phyloP scores from a whole-genome alignment of 1,140 invertebrate species.

The Drosophila subpulchrella region DNA sequence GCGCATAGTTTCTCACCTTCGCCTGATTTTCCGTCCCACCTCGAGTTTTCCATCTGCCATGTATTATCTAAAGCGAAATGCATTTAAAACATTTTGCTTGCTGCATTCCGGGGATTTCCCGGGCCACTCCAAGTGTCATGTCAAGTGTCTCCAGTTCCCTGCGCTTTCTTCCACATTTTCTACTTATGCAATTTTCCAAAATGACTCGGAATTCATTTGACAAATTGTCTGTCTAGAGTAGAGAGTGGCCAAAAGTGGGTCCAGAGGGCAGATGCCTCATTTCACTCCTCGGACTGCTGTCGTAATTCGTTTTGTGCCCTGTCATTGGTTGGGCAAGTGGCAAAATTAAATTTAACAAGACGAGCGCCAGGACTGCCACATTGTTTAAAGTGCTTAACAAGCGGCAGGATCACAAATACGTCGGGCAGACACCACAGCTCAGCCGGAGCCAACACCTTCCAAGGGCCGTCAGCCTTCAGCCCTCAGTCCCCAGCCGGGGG shows the following conservation, averaged over 20 bases:
- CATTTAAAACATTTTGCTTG: constrained; percentile 61
- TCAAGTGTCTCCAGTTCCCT: constrained; percentile 42
- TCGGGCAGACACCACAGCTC: constrained; percentile 9
- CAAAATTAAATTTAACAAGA: constrained; percentile 81
- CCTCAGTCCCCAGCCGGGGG: neutral
- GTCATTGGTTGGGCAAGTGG: constrained; percentile 80
- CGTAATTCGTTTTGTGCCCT: constrained; percentile 60
- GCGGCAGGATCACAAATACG: constrained; percentile 17
- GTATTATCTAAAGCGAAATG: constrained; percentile 62
- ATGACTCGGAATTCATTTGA: constrained; percentile 80
- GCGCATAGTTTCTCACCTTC: constrained; percentile 36
- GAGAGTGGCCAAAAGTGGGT: neutral
- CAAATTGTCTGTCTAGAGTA: constrained; percentile 61
- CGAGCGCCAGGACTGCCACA: constrained; percentile 57
- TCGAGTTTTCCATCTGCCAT: constrained; percentile 17
- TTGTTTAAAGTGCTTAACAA: constrained; percentile 82
- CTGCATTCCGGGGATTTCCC: constrained; percentile 41
- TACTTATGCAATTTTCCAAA: constrained; percentile 75
- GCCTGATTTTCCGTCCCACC: neutral
- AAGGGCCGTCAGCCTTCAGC: neutral
- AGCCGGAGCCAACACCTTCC: constrained; percentile 37
- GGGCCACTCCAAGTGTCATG: constrained; percentile 54
- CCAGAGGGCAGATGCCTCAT: constrained; percentile 20
- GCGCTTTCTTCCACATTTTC: constrained; percentile 6
- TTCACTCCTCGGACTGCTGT: constrained; percentile 46